Evolutionary conservation across 2,797 vertebrate genomes (phyloP).

Genomic region (Poecilia picta): DNA sequence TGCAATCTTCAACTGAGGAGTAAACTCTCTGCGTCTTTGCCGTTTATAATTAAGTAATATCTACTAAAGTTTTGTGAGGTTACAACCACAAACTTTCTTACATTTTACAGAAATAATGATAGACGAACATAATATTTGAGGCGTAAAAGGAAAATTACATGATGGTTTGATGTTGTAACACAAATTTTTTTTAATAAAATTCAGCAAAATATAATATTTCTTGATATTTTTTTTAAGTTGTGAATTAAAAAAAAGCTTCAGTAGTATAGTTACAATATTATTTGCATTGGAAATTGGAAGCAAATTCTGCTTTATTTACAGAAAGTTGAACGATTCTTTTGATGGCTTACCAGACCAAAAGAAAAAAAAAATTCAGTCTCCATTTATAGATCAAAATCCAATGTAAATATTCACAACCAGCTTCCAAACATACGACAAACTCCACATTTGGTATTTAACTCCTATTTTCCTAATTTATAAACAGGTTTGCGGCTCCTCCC

Average conservation of each 20-base stretch:
- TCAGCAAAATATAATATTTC: not conserved
- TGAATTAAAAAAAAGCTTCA: not conserved
- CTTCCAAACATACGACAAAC: conserved; percentile 16
- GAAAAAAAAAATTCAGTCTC: not conserved
- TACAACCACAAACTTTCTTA: not conserved
- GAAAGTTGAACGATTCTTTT: not conserved
- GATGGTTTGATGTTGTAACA: not conserved
- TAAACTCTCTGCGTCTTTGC: not conserved
- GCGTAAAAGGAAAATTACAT: not conserved
- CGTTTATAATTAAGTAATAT: not conserved
- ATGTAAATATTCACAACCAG: not conserved
- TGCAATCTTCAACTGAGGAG: not conserved
- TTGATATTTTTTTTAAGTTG: not conserved
- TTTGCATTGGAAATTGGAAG: not conserved
- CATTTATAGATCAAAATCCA: not conserved
- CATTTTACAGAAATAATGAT: not conserved
- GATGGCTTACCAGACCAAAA: not conserved
- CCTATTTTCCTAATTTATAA: conserved; percentile 14
- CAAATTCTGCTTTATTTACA: not conserved
- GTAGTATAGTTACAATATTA: not conserved
- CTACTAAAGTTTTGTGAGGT: not conserved
- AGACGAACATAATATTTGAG: not conserved
- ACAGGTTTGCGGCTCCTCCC: conserved; percentile 30
- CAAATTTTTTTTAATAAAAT: not conserved
- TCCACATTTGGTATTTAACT: conserved; percentile 3